phyloP scores from a whole-genome alignment of 1,140 invertebrate species.

The Polyergus mexicanus region DNA sequence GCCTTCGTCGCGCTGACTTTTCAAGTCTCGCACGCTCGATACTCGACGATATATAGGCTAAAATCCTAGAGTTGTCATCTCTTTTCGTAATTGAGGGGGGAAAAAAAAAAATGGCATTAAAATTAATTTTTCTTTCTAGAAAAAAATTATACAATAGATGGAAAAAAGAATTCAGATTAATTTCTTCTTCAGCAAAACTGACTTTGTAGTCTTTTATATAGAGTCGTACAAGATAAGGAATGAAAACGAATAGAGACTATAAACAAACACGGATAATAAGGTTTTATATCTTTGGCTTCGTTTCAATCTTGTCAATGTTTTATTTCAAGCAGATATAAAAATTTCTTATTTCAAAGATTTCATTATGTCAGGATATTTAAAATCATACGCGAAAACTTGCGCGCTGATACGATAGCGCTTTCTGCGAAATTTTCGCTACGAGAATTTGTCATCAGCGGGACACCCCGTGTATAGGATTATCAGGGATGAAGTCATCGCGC shows the following conservation, averaged over 20 bases:
- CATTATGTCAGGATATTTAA: not conserved
- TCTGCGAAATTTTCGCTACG: not conserved
- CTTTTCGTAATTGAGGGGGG: no score
- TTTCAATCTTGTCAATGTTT: not conserved
- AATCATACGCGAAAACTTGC: not conserved
- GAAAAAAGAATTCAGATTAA: not conserved
- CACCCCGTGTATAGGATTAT: not conserved
- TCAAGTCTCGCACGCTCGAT: constrained; percentile 48
- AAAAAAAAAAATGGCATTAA: no score
- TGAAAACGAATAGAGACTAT: not conserved
- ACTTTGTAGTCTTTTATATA: not conserved
- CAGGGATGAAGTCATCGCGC: constrained; percentile 11
- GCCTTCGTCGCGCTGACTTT: constrained; percentile 35
- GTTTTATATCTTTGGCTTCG: not conserved
- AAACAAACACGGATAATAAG: not conserved
- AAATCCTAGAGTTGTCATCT: not conserved
- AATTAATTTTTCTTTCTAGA: not conserved
- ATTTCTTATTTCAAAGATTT: not conserved
- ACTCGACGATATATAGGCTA: constrained; percentile 6
- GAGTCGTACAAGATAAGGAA: not conserved
- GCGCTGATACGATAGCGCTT: no score
- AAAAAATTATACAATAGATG: not conserved
- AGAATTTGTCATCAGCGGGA: not conserved
- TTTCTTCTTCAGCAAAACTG: not conserved
- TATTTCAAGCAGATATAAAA: not conserved